A percentile compares a stretch with the other conserved stretches of the same genome.
phyloP scores from a whole-genome alignment of 2,113 vertebrate genomes.

The Bambusicola thoracicus region DNA sequence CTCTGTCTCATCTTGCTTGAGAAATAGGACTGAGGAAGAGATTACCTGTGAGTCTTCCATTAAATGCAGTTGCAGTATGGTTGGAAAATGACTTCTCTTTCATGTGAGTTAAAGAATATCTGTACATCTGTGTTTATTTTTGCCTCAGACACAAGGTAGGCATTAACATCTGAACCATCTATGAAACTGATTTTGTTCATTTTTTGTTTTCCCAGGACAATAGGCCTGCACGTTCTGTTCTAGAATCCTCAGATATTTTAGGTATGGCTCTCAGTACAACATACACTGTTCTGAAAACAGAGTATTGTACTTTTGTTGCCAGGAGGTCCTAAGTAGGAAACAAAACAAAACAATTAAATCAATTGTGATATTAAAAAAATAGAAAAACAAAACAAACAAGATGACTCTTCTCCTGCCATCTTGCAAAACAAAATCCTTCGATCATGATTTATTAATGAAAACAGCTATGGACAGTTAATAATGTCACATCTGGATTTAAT shows the following conservation, averaged over 20 bases:
- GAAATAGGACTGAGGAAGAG: not conserved
- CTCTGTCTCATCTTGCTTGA: not conserved
- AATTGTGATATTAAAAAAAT: not conserved
- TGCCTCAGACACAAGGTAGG: not conserved
- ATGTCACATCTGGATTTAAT: conserved; percentile 72
- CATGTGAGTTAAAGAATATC: not conserved
- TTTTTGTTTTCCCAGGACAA: not conserved
- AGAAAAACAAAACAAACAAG: not conserved
- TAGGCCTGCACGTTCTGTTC: not conserved
- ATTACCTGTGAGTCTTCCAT: not conserved
- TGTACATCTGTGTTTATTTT: not conserved
- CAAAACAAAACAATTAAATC: not conserved
- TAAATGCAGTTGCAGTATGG: not conserved
- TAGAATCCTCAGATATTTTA: accelerated
- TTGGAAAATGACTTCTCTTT: not conserved
- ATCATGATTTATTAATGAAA: conserved; percentile 49
- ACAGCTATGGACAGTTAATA: conserved; percentile 44
- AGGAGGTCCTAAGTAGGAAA: not conserved
- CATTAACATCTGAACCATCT: not conserved
- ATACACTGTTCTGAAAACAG: not conserved
- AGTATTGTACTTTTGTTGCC: not conserved
- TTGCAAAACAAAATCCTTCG: conserved; percentile 43
- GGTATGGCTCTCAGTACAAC: not conserved
- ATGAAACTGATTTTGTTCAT: not conserved
- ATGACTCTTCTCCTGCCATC: not conserved